Conservation (phyloP, 2,888 invertebrate species). For the Drosophila mimica region DNA sequence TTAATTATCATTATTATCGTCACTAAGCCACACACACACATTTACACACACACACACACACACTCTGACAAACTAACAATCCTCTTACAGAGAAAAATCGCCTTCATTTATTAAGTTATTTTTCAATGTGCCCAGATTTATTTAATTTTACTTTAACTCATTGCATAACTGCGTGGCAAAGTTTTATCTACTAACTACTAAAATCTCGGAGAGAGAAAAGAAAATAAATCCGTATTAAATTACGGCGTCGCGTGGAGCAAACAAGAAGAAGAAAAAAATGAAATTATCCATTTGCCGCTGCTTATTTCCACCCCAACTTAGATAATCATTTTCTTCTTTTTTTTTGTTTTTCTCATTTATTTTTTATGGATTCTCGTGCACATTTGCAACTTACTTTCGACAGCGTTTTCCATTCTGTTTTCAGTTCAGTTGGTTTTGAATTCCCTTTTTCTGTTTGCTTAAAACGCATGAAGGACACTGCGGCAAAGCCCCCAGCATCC, state of each 20-base stretch:
- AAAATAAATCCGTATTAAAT: slow-evolving; percentile 12
- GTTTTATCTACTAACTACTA: slow-evolving; percentile 14
- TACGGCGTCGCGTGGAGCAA: slow-evolving; percentile 70
- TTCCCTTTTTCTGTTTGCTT: slow-evolving; percentile 28
- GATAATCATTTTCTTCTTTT: neutral
- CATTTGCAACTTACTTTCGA: slow-evolving; percentile 40
- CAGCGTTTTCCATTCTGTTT: slow-evolving; percentile 15
- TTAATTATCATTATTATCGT: slow-evolving; percentile 54
- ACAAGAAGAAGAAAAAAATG: slow-evolving; percentile 14
- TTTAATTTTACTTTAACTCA: slow-evolving; percentile 15
- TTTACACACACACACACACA: slow-evolving; percentile 14
- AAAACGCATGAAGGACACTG: slow-evolving; percentile 72
- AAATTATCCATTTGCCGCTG: slow-evolving; percentile 10
- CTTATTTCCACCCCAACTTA: slow-evolving; percentile 6
- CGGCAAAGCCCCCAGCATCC: slow-evolving; percentile 42
- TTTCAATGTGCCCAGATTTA: slow-evolving; percentile 23
- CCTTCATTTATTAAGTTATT: slow-evolving; percentile 42
- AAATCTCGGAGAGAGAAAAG: neutral
- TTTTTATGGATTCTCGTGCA: slow-evolving; percentile 26
- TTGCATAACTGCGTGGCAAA: slow-evolving; percentile 43
- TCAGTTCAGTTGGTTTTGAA: slow-evolving; percentile 13
- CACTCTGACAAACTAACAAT: slow-evolving; percentile 15
- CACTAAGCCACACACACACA: slow-evolving; percentile 37
- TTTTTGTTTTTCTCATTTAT: slow-evolving; percentile 3
- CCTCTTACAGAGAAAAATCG: slow-evolving; percentile 17